These are phyloP conservation scores for Orycteropus afer DNA, from an alignment of 2,113 vertebrate genomes.

Conservation along the genomic window DNA sequence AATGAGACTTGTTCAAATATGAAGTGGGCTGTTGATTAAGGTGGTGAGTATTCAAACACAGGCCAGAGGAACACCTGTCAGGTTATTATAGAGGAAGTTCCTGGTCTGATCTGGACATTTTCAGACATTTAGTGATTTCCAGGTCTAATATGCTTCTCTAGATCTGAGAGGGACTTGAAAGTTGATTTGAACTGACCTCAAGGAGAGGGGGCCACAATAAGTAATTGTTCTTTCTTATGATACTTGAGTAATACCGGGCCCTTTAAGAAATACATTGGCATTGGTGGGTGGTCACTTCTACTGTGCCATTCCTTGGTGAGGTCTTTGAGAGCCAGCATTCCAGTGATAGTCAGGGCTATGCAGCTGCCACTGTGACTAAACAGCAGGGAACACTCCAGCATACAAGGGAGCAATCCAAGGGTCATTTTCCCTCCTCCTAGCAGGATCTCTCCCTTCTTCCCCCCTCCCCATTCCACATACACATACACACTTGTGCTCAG, in stretches of 20 bases:
- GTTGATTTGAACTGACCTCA: constrained; percentile 38
- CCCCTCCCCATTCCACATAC: background rate
- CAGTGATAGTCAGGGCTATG: background rate
- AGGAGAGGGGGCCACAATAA: background rate
- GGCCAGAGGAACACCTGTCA: background rate
- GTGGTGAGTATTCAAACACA: constrained; percentile 26
- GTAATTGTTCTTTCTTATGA: background rate
- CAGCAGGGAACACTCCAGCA: background rate
- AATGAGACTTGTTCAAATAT: constrained; percentile 11
- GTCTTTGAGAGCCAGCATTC: constrained; percentile 43
- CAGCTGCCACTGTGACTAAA: constrained; percentile 66
- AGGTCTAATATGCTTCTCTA: background rate
- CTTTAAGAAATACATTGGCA: background rate
- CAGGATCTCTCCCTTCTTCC: background rate
- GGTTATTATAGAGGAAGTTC: background rate
- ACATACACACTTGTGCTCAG: background rate
- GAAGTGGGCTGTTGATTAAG: background rate
- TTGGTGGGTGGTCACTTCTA: background rate
- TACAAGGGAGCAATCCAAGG: background rate
- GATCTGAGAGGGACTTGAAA: constrained; percentile 2
- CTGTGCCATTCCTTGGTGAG: background rate
- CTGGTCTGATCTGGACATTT: background rate
- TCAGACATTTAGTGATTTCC: background rate
- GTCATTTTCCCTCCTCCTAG: background rate
- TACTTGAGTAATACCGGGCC: background rate